These are phyloP conservation scores for Carterocephalus palaemon DNA, from an alignment of 2,888 invertebrate genomes.

Conservation along the genomic window DNA sequence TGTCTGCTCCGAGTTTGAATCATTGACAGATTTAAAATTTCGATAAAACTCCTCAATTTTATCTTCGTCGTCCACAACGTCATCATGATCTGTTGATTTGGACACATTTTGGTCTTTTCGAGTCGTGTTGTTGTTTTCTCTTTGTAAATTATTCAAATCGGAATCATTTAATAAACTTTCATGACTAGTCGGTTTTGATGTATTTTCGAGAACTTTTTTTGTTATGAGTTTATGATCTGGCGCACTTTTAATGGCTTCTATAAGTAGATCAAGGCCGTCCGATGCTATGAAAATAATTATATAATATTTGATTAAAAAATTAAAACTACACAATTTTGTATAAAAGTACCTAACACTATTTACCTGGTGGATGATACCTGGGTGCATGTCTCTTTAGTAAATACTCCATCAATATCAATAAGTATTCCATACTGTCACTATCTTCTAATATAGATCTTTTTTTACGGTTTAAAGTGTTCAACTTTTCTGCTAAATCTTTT, in stretches of 20 bases:
- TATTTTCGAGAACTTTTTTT: conserved; percentile 31
- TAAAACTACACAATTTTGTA: conserved; percentile 1
- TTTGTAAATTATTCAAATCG: not conserved
- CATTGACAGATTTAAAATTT: conserved; percentile 4
- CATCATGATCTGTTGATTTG: conserved; percentile 7
- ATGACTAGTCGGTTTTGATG: too few relatives aligned
- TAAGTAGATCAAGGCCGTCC: conserved; percentile 62
- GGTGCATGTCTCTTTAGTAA: conserved; percentile 52
- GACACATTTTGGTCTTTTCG: conserved; percentile 3
- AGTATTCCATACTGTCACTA: conserved; percentile 54
- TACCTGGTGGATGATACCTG: conserved; percentile 50
- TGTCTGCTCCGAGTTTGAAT: conserved; percentile 18
- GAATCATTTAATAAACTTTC: not conserved
- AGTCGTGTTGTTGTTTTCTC: not conserved
- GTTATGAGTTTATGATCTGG: conserved; percentile 55
- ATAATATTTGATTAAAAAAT: conserved; percentile 13
- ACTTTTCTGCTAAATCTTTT: conserved; percentile 44
- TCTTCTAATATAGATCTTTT: conserved; percentile 46
- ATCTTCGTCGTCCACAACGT: conserved; percentile 23
- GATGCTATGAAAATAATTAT: conserved; percentile 37
- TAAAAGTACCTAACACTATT: too few relatives aligned
- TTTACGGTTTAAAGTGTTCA: conserved; percentile 40
- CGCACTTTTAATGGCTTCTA: conserved; percentile 62
- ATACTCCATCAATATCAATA: conserved; percentile 61
- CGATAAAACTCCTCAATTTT: conserved; percentile 20